Percentiles rank a stretch among this genome's conserved stretches.
Conservation (phyloP, 2,888 invertebrate genomes). For the Drosophila parthenogenetica region DNA sequence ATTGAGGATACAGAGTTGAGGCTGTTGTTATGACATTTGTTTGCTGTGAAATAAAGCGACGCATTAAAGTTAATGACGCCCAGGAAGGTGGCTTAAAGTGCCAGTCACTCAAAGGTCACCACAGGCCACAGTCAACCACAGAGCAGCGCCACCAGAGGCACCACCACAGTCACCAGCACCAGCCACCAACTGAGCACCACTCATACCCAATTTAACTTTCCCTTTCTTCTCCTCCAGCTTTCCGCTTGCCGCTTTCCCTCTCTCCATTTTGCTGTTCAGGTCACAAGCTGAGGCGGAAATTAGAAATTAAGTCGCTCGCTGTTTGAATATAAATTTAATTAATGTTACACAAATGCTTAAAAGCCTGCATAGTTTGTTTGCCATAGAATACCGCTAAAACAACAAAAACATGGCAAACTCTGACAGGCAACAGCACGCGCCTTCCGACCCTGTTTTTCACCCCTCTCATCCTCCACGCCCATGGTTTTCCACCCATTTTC, state of each 20-base stretch:
- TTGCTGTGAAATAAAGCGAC: conserved; percentile 77
- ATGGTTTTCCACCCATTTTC: conserved; percentile 27
- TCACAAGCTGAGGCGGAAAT: conserved; percentile 71
- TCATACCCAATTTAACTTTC: conserved; percentile 48
- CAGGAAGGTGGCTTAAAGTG: conserved; percentile 78
- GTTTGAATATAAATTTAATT: conserved; percentile 81
- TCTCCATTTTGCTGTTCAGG: conserved; percentile 23
- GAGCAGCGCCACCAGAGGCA: conserved; percentile 32
- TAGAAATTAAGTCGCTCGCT: conserved; percentile 81
- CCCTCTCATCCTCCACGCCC: background rate
- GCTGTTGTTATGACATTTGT: conserved; percentile 78
- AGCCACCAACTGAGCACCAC: conserved; percentile 13
- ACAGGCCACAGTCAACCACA: conserved; percentile 53
- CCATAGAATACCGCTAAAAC: conserved; percentile 60
- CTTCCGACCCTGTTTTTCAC: conserved; percentile 62
- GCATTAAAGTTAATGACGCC: conserved; percentile 80
- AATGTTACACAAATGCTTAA: conserved; percentile 81
- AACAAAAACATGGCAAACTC: conserved; percentile 45
- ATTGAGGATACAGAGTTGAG: conserved; percentile 11
- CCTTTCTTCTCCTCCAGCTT: background rate
- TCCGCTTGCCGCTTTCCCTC: background rate
- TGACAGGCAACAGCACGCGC: conserved; percentile 79
- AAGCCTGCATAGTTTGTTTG: conserved; percentile 76
- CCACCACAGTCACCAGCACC: conserved; percentile 5
- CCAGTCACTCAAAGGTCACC: conserved; percentile 66